phyloP scores from a whole-genome alignment of 2,888 invertebrate genomes.

The Orthonevra nobilis region DNA sequence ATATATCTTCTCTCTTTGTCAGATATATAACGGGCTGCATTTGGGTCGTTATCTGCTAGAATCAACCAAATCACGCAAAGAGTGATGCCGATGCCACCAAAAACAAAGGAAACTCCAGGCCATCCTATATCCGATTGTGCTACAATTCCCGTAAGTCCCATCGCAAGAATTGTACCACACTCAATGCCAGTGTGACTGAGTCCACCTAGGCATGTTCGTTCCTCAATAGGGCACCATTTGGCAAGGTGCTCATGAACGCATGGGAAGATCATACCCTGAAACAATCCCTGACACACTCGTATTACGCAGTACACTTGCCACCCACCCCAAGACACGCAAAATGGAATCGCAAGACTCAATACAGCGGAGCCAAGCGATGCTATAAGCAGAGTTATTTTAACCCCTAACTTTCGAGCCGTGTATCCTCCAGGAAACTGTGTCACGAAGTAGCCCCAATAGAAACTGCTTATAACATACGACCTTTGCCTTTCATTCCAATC shows the following conservation, averaged over 20 bases:
- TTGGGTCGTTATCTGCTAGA: slow-evolving; percentile 82
- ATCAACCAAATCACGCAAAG: slow-evolving; percentile 81
- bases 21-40: slow-evolving; percentile 81
- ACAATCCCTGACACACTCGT: slow-evolving; percentile 83
- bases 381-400: slow-evolving; percentile 82
- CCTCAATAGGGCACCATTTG: slow-evolving; percentile 84
- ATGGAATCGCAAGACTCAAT: slow-evolving; percentile 84
- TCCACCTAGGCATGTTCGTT: slow-evolving; percentile 84
- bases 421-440: slow-evolving; percentile 83
- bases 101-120: slow-evolving; percentile 84
- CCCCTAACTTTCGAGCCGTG: slow-evolving; percentile 85
- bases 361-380: slow-evolving; percentile 82
- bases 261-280: slow-evolving; percentile 84
- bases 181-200: slow-evolving; percentile 82
- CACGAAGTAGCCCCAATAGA: slow-evolving; percentile 83
- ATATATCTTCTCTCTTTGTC: slow-evolving; percentile 82
- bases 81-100: slow-evolving; percentile 80
- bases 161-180: slow-evolving; percentile 83
- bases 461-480: slow-evolving; percentile 82
- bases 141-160: slow-evolving; percentile 83
- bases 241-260: slow-evolving; percentile 83
- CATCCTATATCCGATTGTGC: slow-evolving; percentile 82
- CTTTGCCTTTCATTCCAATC: slow-evolving; percentile 81
- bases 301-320: slow-evolving; percentile 82
- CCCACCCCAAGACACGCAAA: slow-evolving; percentile 83